Base-by-base conservation (phyloP, 2,797 vertebrate genomes). In the Cercopithecus neglectus region DNA sequence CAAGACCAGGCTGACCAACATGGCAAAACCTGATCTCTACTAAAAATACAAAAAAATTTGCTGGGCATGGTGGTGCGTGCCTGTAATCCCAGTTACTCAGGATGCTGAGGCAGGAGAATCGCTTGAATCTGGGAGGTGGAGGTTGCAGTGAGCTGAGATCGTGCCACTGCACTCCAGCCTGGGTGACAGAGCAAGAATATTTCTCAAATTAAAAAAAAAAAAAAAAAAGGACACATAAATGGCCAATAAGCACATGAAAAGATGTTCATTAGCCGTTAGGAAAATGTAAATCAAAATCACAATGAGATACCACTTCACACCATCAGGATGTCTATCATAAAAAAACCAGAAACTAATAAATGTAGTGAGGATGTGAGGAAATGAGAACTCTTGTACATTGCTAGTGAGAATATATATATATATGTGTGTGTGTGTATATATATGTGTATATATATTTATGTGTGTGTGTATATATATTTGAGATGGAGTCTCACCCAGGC, bases 381-480 rank as follows among this genome's bases (percentile, higher is more conserved):
- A 50, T 61, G 21, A 36, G 41, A 85, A 48, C 16, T 21, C 22
- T 16, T 2, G 11, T 26, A 26, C 12, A 7, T 53, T 36, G 44
- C 55, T 67, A 19, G 8, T 22, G 13, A 50, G 39, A 82, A 82
- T 39, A 61, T 48, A 8, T 33, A 8, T 53, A 0, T 53, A 2
- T 21, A 0, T 53, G 19, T 21, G 17, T 50, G 6, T 53, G 6
- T 53, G 50, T 19, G 5, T 53, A 0, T 53, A 2, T 53, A 5
- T 50, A 6, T 50, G 50, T 53, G 7, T 53, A 2, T 53, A 21
- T 53, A 21, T 53, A 53, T 50, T 50, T 50, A 48, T 48, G 48
- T 50, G 48, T 48, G 5, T 50, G 48, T 16, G 14, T 8, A 53
- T 22, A 8, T 22, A 22, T 53, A 53, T 53, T 53, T 53, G 53